Percentiles rank a stretch among this genome's conserved stretches.
Evolutionary conservation across 2,113 vertebrate species (phyloP).

Genomic region (Pelusios castaneus): DNA sequence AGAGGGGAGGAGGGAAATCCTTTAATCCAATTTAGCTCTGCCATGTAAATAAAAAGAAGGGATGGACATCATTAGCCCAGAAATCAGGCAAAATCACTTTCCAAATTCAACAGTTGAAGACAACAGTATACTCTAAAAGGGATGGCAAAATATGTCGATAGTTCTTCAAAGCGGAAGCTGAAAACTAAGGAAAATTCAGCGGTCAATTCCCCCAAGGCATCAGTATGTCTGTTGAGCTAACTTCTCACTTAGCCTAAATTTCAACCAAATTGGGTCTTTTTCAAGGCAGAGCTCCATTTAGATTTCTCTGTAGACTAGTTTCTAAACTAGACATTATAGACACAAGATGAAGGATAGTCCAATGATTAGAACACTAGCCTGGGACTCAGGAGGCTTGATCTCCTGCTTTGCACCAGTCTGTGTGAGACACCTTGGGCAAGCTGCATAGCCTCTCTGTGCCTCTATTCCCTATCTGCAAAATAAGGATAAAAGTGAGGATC

Average conservation of each 20-base stretch:
- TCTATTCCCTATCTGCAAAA: neutral
- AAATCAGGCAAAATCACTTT: neutral
- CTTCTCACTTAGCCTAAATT: neutral
- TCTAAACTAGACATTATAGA: no score
- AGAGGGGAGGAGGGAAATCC: no score
- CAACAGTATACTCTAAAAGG: neutral
- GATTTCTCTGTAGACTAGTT: neutral
- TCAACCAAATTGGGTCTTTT: neutral
- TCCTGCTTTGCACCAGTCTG: no score
- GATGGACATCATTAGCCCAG: neutral
- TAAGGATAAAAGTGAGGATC: neutral
- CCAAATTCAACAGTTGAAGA: neutral
- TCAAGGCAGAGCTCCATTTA: neutral
- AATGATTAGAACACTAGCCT: no score
- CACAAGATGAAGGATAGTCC: no score
- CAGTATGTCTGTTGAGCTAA: rapidly evolving
- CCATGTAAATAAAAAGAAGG: neutral
- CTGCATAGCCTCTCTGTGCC: neutral
- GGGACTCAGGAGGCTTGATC: no score
- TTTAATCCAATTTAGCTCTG: neutral
- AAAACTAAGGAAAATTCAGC: neutral
- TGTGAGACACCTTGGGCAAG: neutral
- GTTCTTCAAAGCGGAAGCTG: neutral
- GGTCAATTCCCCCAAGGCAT: neutral
- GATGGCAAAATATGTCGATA: neutral